phyloP scores from a whole-genome alignment of 2,113 vertebrate species.

The Microtus oregoni region DNA sequence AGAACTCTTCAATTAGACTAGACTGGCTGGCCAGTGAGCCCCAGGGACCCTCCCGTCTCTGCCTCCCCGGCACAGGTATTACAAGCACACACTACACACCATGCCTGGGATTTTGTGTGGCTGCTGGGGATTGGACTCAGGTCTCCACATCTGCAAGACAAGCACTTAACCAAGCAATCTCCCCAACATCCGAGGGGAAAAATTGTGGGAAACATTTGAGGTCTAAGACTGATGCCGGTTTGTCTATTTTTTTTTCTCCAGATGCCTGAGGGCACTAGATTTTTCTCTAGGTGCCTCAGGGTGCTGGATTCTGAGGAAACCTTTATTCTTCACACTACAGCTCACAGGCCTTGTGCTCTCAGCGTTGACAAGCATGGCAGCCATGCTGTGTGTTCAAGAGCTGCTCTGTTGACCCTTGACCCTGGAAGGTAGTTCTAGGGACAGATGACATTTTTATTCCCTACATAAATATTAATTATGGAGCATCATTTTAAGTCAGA shows the following conservation, averaged over 20 bases:
- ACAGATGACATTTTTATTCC: not conserved
- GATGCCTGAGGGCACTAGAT: not conserved
- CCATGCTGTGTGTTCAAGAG: not conserved
- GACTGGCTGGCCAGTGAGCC: not conserved
- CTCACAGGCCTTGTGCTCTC: not conserved
- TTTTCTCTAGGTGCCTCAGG: too few species aligned
- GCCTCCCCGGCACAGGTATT: too few species aligned
- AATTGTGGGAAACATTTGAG: constrained; percentile 1
- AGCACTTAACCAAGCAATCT: not conserved
- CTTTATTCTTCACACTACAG: not conserved
- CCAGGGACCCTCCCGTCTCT: not conserved
- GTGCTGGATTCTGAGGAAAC: not conserved
- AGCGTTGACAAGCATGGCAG: not conserved
- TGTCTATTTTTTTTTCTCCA: not conserved
- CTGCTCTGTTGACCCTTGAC: not conserved
- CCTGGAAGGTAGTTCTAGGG: not conserved
- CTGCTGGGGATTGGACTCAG: not conserved
- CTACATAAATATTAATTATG: not conserved
- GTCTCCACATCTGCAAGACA: not conserved
- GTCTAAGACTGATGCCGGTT: not conserved
- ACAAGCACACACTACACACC: not conserved
- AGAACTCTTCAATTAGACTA: not conserved
- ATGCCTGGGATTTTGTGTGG: not conserved
- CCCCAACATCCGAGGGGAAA: not conserved
- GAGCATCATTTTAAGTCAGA: constrained; percentile 33